These are phyloP conservation scores for Psittacula cyanocephala DNA, from an alignment of 2,113 vertebrate species.

Conservation along the genomic window DNA sequence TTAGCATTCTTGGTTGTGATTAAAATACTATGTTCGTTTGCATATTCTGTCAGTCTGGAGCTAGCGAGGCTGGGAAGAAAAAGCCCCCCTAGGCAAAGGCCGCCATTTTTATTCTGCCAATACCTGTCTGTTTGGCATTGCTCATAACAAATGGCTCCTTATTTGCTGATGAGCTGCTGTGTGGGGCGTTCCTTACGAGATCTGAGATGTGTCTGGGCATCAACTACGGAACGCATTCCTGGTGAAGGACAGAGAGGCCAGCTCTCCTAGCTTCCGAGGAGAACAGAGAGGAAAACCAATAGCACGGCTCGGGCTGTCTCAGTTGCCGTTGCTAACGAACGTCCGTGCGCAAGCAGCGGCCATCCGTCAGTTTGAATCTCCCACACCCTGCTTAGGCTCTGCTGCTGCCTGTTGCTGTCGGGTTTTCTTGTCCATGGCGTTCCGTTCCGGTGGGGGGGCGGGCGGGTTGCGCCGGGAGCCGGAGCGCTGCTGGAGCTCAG, in stretches of 20 bases:
- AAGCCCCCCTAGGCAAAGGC: background rate
- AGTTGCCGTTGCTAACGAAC: too few relatives aligned
- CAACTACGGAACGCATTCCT: rapidly evolving
- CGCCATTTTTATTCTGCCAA: background rate
- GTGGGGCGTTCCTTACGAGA: background rate
- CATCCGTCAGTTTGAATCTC: too few relatives aligned
- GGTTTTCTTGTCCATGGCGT: too few relatives aligned
- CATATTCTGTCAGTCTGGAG: background rate
- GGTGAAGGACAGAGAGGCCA: background rate
- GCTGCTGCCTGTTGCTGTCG: background rate
- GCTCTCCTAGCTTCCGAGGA: background rate
- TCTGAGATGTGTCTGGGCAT: background rate
- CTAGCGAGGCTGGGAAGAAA: background rate
- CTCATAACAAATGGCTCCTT: background rate
- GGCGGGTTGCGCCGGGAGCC: too few relatives aligned
- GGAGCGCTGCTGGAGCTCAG: too few relatives aligned
- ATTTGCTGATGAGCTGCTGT: background rate
- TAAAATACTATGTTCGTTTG: background rate
- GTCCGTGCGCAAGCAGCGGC: too few relatives aligned
- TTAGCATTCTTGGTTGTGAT: background rate
- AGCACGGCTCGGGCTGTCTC: background rate
- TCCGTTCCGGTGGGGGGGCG: too few relatives aligned
- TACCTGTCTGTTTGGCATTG: background rate
- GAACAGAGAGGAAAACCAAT: background rate
- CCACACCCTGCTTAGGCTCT: background rate